Conservation (phyloP, 2,888 invertebrate species). For the Sepioteuthis lessoniana region DNA sequence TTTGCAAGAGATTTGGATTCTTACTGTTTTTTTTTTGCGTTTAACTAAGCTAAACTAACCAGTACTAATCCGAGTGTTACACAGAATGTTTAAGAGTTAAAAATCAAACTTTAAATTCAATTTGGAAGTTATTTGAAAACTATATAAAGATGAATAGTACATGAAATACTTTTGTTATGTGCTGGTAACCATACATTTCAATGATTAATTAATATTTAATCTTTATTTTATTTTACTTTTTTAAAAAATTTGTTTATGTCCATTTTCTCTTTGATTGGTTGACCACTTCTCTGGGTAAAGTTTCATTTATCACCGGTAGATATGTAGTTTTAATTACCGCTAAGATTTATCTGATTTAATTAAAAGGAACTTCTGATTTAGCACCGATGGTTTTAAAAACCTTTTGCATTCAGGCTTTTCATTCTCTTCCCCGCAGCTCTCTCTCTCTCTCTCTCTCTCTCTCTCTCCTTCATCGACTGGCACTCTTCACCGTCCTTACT, state of each 20-base stretch:
- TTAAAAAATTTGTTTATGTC: neutral
- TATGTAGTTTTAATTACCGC: conserved; percentile 1
- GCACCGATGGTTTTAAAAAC: conserved; percentile 10
- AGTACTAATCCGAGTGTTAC: too few species aligned
- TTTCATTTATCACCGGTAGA: conserved; percentile 15
- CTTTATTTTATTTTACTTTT: neutral
- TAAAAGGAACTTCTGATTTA: conserved; percentile 3
- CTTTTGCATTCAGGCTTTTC: neutral
- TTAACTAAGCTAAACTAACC: too few species aligned
- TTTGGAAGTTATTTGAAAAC: neutral
- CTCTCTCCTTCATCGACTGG: too few species aligned
- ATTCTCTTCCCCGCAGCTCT: neutral
- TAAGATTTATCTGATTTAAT: conserved; percentile 33
- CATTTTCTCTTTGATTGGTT: neutral
- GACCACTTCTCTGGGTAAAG: conserved; percentile 33
- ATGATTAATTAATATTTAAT: neutral
- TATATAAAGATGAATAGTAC: neutral
- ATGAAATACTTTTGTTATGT: neutral
- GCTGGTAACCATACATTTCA: neutral
- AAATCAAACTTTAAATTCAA: neutral
- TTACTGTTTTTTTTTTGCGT: too few species aligned
- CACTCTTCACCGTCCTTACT: neutral
- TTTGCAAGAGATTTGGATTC: too few species aligned
- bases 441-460: too few species aligned
- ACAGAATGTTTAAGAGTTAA: neutral